phyloP scores from a whole-genome alignment of 1,140 invertebrate species.

The Lamellibrachia luymesi region DNA sequence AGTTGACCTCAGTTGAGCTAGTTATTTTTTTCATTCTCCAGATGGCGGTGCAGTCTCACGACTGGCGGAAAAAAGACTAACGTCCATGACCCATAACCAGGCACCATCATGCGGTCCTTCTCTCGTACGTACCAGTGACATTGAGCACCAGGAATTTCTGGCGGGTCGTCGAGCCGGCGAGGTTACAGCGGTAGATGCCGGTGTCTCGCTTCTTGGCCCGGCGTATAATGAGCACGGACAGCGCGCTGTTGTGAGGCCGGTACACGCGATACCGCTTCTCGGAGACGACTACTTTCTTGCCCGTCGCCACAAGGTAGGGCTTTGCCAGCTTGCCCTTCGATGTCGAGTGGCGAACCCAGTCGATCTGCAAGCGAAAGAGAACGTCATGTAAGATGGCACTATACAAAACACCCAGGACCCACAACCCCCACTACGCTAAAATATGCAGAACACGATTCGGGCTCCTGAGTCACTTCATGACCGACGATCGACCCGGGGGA shows the following conservation, averaged over 20 bases:
- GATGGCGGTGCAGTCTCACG: neutral
- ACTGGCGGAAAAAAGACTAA: neutral
- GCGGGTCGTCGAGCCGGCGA: conserved; percentile 26
- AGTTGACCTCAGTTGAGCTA: neutral
- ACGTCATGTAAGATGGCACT: too few relatives aligned
- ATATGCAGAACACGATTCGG: too few relatives aligned
- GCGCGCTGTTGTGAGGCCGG: conserved; percentile 29
- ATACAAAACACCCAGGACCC: too few relatives aligned
- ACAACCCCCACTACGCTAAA: too few relatives aligned
- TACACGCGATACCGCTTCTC: conserved; percentile 25
- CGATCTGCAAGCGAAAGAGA: conserved; percentile 10
- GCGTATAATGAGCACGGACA: conserved; percentile 28
- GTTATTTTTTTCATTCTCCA: neutral
- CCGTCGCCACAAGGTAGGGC: conserved; percentile 18
- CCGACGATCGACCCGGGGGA: too few relatives aligned
- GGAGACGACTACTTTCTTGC: conserved; percentile 25
- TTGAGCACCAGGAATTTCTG: conserved; percentile 30
- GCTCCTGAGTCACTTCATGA: too few relatives aligned
- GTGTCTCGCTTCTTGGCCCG: conserved; percentile 28
- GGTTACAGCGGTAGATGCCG: conserved; percentile 29
- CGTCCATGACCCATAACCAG: too few relatives aligned
- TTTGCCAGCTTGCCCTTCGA: conserved; percentile 13
- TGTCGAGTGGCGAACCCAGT: conserved; percentile 22
- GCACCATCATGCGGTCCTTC: neutral
- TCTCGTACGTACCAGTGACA: conserved; percentile 27